Percentiles rank a stretch among this genome's conserved stretches.
Evolutionary conservation across 2,797 vertebrate genomes (phyloP).

Genomic region (Malurus splendens): DNA sequence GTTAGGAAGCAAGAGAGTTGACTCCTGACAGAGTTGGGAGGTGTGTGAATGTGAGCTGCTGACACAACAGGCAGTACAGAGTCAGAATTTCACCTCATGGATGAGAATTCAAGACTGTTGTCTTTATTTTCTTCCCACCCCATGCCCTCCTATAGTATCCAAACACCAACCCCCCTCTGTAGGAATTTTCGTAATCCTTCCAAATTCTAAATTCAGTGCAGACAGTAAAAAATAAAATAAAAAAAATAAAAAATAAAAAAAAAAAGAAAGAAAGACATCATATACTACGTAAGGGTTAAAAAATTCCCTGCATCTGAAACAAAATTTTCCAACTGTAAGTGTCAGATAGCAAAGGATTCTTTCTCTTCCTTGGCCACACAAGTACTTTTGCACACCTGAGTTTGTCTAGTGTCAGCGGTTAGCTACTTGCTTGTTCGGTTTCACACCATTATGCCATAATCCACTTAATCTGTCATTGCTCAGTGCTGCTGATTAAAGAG

Average conservation of each 20-base stretch:
- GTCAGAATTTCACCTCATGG: background rate
- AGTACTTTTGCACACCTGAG: slow-evolving; percentile 8
- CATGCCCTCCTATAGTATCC: background rate
- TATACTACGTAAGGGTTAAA: background rate
- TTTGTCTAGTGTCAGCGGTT: slow-evolving; percentile 29
- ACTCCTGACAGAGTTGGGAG: background rate
- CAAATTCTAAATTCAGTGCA: background rate
- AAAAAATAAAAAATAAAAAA: background rate
- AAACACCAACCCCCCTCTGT: background rate
- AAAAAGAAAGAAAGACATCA: background rate
- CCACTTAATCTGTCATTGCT: slow-evolving; percentile 32
- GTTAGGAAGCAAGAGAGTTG: background rate
- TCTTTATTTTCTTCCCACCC: background rate
- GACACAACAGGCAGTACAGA: background rate
- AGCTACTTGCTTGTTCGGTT: background rate
- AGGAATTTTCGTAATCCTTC: background rate
- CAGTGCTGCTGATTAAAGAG: slow-evolving; percentile 1
- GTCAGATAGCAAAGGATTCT: slow-evolving; percentile 30
- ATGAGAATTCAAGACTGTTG: background rate
- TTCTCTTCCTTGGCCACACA: slow-evolving; percentile 22
- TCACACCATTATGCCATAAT: slow-evolving; percentile 28
- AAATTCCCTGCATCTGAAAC: background rate
- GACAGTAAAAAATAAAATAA: background rate
- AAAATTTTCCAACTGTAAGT: slow-evolving; percentile 20
- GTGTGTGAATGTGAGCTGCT: background rate